Evolutionary conservation across 2,113 vertebrate species (phyloP), one percentile per base, ranked within the genome.

Genomic region (Ceratotherium simum): DNA sequence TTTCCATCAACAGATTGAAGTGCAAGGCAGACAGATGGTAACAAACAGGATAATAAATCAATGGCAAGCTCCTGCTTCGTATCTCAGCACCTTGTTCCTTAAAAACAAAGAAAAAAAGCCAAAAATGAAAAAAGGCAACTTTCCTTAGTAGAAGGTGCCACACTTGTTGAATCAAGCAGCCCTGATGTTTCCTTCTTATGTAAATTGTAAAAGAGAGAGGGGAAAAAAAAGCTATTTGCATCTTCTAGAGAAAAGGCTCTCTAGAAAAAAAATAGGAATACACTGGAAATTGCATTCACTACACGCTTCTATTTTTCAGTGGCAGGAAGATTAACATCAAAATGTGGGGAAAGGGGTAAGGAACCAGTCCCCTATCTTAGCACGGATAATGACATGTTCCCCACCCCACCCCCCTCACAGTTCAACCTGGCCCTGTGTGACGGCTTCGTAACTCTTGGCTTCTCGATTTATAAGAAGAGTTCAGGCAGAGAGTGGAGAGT

Each of bases 401-500:
- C 54, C 17, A 3, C 78, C 21, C 21, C 1, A 11, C 2, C 14
- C 48, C 60, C 51, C 42, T 33, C 48, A 36, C 31, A 7, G 70
- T 36, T 27, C 54, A 25, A 46, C 48, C 79, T 80, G n/a, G 64
- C 85, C 93, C 46, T 39, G 64, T 56, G 27, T 48, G 92, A 95
- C 0, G 39, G 31, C 39, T 94, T 91, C 48, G 14, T 70, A 69
- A 94, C 72, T 94, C 51, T 51, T 79, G 67, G 60, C 82, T 75
- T 90, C 65, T 93, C 73, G 10, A 86, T 97, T 60, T 95, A 89
- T 85, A 97, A 88, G 51, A 60, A 98, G 84, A 95, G 94, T 96
- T 98, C 97, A 98, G 79, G 87, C 93, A 95, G 86, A 97, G 91
- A 87, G 85, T 95, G 25, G 25, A 80, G 95, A 96, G 92, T 93